Base-by-base conservation (phyloP, 2,888 invertebrate genomes). In the Epinotia bilunana region DNA sequence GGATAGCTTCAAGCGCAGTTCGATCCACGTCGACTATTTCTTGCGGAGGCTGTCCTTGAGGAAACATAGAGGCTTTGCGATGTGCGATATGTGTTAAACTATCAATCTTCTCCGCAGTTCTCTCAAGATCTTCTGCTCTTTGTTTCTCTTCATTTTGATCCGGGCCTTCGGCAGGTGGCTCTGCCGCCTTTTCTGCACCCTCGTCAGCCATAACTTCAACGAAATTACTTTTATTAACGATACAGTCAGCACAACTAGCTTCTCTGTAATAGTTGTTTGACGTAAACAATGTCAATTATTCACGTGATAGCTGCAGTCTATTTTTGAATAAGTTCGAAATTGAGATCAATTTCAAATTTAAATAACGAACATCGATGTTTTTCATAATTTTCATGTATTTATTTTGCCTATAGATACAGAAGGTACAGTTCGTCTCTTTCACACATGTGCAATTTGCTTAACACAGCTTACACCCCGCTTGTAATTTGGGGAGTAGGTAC, bases 1-100 rank as follows among this genome's bases (percentile, higher is more conserved):
- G 85, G 72, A 94, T 93, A 6, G 89, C 90, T 80, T 92, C 91
- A 49, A 94, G 82, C 18, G 92, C 89, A 7, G 91, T 89, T 76
- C 91, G 85, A 73, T 94, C 93, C 13, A 93, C 86, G 11, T 90
- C 87, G 11, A 90, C 84, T 87, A 85, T 20, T 80, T 75, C 23
- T 80, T 81, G 16, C 78, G 77, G 60, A 80, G 7, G 70, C 12
- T 72, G 68, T 16, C 76, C 60, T 18, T 78, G 74, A 6, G 78
- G 78, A 68, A 77, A 79, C 43, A 78, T 62, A 23, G 85, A 85
- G 16, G 83, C 83, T 78, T 82, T 87, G 76, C 78, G 84, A 12
- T 86, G 84, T 49, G 80, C 76, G 64, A 79, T 83, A 64, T 77
- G 77, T 5, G 79, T 76, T 0, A 83, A 62, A 58, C 88, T 87